Base-by-base conservation (phyloP, 1,140 invertebrate genomes). In the Glossosoma conforme region DNA sequence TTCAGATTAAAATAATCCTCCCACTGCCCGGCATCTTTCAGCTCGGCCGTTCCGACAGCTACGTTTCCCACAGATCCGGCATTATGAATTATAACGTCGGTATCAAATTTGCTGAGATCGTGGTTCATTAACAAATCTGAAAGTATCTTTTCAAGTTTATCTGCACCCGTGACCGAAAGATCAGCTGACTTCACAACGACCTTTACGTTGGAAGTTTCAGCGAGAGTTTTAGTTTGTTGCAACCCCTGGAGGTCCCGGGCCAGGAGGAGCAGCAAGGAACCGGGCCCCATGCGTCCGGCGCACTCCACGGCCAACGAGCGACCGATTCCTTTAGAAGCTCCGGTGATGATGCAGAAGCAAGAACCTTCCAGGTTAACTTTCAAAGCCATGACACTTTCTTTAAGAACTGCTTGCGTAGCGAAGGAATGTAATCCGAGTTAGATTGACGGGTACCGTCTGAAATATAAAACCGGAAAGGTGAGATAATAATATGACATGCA, bases 291-390 rank as follows among this genome's bases (percentile, higher is more conserved):
- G 20, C 77, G 62, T 44, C 78, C 74, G 0, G 84, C 71, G 51
- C 92, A 76, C 62, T 85, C 81, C 13, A 83, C 65, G 18, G 89
- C 84, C 38, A 95, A 79, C 56, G 83, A 77, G 54, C 78, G 76
- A 9, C 93, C 93, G 50, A 97, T 90, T 22, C 93, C 93, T 63
- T 85, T 81, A 52, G 89, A 93, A 0, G 91, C 91, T 19, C 93
- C 93, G 8, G 90, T 90, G 5, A 97, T 70, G 6, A 93, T 61
- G 49, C 77, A 72, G 54, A 76, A 77, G 6, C 73, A 76, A 43
- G 72, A 63, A 24, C 74, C 70, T 3, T 66, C 65, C 15, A 78
- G 67, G 61, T 77, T 67, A 48, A 75, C 65, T 33, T 60, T 35
- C 37, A 53, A 46, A 21, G 58, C 51, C 56, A 58, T 58, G 15